Conservation (phyloP, 2,888 invertebrate species). For the Sylvicola cinctus region DNA sequence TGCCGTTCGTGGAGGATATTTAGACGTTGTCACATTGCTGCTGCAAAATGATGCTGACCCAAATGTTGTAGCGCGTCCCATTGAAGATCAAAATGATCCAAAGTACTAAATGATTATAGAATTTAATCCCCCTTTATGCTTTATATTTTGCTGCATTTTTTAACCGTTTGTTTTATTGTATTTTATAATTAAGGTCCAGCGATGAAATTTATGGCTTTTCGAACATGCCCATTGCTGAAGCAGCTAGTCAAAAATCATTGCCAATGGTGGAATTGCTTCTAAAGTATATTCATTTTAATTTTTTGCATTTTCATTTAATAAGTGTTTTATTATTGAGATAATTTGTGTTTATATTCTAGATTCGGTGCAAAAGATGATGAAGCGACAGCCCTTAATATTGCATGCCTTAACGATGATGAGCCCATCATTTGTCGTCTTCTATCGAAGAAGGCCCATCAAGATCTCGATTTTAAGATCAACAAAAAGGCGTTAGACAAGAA, state of each 20-base stretch:
- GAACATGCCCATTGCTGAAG: constrained; percentile 23
- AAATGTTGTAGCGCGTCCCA: constrained; percentile 37
- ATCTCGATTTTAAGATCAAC: constrained; percentile 84
- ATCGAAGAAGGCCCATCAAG: constrained; percentile 74
- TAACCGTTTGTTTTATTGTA: background rate
- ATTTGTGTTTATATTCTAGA: constrained; percentile 8
- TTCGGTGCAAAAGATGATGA: constrained; percentile 77
- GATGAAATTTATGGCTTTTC: constrained; percentile 25
- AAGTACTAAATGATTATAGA: constrained; percentile 11
- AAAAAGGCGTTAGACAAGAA: constrained; percentile 48
- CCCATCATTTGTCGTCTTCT: constrained; percentile 57
- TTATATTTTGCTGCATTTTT: constrained; percentile 2
- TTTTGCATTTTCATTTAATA: background rate
- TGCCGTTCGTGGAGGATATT: constrained; percentile 55
- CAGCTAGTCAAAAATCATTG: constrained; percentile 22
- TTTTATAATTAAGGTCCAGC: constrained; percentile 12
- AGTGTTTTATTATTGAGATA: background rate
- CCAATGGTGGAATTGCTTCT: constrained; percentile 22
- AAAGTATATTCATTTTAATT: constrained; percentile 12
- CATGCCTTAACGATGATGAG: constrained; percentile 52
- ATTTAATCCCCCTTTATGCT: background rate
- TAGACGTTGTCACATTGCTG: constrained; percentile 45
- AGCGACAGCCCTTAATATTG: constrained; percentile 58
- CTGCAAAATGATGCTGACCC: constrained; percentile 65
- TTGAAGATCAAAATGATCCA: constrained; percentile 25